phyloP scores from a whole-genome alignment of 2,888 invertebrate species.

The Cheilosia grossa region DNA sequence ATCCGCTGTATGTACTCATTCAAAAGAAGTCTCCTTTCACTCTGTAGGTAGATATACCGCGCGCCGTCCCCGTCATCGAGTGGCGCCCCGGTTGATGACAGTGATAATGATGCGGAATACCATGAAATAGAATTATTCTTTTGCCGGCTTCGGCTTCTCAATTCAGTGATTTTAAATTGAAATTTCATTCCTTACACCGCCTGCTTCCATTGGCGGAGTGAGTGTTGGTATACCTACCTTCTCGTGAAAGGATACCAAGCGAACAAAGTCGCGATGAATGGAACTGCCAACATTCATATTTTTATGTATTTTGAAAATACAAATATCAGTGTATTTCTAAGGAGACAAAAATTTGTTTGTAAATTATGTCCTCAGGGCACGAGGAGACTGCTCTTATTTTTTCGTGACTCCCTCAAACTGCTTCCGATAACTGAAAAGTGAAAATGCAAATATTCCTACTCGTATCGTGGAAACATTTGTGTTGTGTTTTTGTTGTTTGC shows the following conservation, averaged over 20 bases:
- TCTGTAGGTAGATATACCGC: not conserved
- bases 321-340: conserved; percentile 27
- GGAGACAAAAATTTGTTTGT: conserved; percentile 41
- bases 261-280: conserved; percentile 11
- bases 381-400: conserved; percentile 7
- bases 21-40: conserved; percentile 9
- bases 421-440: conserved; percentile 46
- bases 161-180: conserved; percentile 71
- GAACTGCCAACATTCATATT: conserved; percentile 23
- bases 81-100: conserved; percentile 11
- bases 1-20: not conserved
- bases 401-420: not conserved
- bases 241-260: not conserved
- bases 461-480: not conserved
- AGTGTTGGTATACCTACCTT: conserved; percentile 2
- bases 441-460: conserved; percentile 44
- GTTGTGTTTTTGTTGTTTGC: not conserved
- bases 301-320: conserved; percentile 20
- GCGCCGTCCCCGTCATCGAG: not conserved
- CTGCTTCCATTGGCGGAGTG: conserved; percentile 60
- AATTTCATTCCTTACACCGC: conserved; percentile 72
- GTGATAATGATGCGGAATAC: conserved; percentile 71
- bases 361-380: conserved; percentile 29
- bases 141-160: conserved; percentile 59
- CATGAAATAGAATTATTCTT: conserved; percentile 74